Base-by-base conservation (phyloP, 2,888 invertebrate species). In the Cheilosia vernalis region DNA sequence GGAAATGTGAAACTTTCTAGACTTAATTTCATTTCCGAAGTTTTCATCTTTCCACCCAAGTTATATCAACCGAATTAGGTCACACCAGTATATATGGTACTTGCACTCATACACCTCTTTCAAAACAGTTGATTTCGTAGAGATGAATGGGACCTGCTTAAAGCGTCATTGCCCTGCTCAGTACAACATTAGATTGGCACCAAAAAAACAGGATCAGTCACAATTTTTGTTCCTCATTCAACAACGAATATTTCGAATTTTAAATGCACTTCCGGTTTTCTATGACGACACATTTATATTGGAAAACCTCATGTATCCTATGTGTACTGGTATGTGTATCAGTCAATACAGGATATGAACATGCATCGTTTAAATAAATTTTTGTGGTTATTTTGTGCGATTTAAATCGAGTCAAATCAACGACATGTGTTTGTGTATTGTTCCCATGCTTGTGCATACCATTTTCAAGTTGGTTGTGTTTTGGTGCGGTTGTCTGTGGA, bases 11-110 rank as follows among this genome's bases (percentile, higher is more conserved):
- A 78, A 83, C 77, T 83, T 78, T 78, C 78, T 67, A 83, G 78
- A 78, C 83, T 73, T 83, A 83, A 83, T 78, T 83, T 78, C 49
- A 73, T 83, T 83, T 83, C 73, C 83, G 42, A 83, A 67, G 78
- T 76, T 83, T 77, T 73, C 63, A 78, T 78, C 72, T 56, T 40
- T 60, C 55, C 60, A 55, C 27, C 61, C 53, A 40, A 61, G 78
- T 17, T 42, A 61, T 60, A 77, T 66, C 44, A 70, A 82, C 61
- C 55, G 70, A 82, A 82, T 72, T 77, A 66, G 82, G 77, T 77
- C 77, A 77, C 51, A 60, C 53, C n/a, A 27, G n/a, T 69, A 58
- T 51, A 64, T 33, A 58, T 58, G 4, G 37, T 4, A 13, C 13
- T 13, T 13, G 13, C 10, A 4, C 37, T 4, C 27, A 4, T 37